These are phyloP conservation scores for Scaeva pyrastri DNA, from an alignment of 2,888 invertebrate species.

Conservation along the genomic window DNA sequence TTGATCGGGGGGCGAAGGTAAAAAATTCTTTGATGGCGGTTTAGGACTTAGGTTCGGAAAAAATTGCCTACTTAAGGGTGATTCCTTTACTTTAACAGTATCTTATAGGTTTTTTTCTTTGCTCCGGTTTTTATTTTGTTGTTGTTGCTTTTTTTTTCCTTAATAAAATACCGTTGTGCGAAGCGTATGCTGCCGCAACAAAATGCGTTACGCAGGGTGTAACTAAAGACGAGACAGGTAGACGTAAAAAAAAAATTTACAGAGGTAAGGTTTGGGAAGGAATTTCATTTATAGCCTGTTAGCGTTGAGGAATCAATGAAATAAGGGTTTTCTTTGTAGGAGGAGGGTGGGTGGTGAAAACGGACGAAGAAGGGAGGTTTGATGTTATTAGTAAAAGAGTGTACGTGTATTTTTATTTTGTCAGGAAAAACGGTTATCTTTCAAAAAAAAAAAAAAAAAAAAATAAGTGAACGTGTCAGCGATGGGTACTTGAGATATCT, in stretches of 20 bases:
- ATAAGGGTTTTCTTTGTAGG: background rate
- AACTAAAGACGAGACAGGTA: conserved; percentile 33
- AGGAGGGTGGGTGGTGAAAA: too few species aligned
- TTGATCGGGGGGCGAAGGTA: conserved; percentile 1
- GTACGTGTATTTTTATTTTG: conserved; percentile 29
- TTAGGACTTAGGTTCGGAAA: conserved; percentile 16
- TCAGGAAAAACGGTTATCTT: conserved; percentile 43
- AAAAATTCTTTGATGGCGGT: conserved; percentile 17
- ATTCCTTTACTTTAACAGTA: conserved; percentile 51
- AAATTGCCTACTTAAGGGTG: conserved; percentile 66
- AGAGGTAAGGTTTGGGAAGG: conserved; percentile 2
- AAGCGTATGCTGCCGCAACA: conserved; percentile 48
- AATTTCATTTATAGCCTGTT: conserved; percentile 45
- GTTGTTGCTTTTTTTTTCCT: conserved; percentile 27
- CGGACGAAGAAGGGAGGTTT: too few species aligned
- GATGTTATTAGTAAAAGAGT: background rate
- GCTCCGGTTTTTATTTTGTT: conserved; percentile 28
- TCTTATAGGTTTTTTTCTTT: conserved; percentile 14
- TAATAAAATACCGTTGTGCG: conserved; percentile 61
- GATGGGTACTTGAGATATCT: conserved; percentile 67
- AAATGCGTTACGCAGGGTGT: conserved; percentile 58
- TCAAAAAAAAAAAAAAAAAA: background rate
- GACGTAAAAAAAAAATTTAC: background rate
- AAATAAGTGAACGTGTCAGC: conserved; percentile 57
- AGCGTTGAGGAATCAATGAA: conserved; percentile 27